These are phyloP conservation scores for Prunella fulvescens DNA, from an alignment of 2,113 vertebrate species.

Conservation along the genomic window DNA sequence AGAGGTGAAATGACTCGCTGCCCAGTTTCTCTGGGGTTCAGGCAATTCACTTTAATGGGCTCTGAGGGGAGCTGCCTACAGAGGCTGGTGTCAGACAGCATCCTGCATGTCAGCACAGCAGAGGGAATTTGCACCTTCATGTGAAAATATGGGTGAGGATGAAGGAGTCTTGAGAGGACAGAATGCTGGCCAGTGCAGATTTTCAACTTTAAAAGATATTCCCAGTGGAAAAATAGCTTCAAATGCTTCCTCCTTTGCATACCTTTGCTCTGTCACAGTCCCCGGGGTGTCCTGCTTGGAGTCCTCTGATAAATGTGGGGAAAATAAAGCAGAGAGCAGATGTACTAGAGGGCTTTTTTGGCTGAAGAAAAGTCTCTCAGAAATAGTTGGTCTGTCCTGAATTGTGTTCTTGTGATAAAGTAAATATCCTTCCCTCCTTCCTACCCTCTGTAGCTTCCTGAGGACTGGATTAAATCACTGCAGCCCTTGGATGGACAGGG, in stretches of 20 bases:
- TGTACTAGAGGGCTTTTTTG: neutral
- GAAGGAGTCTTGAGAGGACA: neutral
- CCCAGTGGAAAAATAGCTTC: neutral
- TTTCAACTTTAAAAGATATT: neutral
- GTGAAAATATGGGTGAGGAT: neutral
- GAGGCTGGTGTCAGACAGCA: neutral
- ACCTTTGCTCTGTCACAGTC: neutral
- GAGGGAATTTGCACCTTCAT: neutral
- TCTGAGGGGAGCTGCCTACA: neutral
- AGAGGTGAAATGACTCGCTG: neutral
- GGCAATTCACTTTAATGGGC: neutral
- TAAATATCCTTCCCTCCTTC: neutral
- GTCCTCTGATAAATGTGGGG: neutral
- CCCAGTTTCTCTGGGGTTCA: neutral
- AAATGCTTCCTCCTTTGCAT: neutral
- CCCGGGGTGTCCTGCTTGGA: rapidly evolving
- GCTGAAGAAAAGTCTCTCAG: neutral
- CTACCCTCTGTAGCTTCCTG: neutral
- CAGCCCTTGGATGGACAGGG: neutral
- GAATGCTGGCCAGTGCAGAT: neutral
- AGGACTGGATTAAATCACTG: neutral
- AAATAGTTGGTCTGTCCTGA: neutral
- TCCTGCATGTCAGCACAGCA: neutral
- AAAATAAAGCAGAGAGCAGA: neutral
- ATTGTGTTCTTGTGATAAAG: neutral